phyloP scores from a whole-genome alignment of 1,140 invertebrate genomes.

The Berghia stephanieae region DNA sequence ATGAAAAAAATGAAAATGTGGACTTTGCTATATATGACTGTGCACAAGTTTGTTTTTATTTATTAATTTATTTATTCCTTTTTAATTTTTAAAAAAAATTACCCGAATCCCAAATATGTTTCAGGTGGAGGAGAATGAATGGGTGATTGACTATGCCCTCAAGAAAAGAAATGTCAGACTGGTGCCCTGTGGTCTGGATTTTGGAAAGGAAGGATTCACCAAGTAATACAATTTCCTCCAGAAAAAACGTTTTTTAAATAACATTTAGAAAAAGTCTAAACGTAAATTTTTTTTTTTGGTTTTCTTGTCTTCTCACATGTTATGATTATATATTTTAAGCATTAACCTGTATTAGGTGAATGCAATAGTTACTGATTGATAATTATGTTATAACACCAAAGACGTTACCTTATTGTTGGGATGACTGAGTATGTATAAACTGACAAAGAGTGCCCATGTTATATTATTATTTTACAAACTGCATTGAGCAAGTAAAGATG shows the following conservation, averaged over 20 bases:
- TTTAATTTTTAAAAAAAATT: neutral
- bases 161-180: conserved; percentile 93
- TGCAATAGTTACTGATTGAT: too few relatives aligned
- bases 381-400: too few relatives aligned
- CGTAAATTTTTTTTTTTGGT: too few relatives aligned
- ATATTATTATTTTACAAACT: too few relatives aligned
- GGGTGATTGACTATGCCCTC: conserved; percentile 94
- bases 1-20: conserved; percentile 11
- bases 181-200: conserved; percentile 91
- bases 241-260: too few relatives aligned
- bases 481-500: too few relatives aligned
- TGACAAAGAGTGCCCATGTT: too few relatives aligned
- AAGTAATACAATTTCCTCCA: conserved; percentile 78
- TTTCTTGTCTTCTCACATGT: neutral
- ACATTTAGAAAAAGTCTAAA: too few relatives aligned
- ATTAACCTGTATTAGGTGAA: neutral
- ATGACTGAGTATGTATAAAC: too few relatives aligned
- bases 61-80: neutral
- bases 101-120: neutral
- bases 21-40: neutral
- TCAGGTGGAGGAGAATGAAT: conserved; percentile 96
- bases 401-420: too few relatives aligned
- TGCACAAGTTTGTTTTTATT: neutral
- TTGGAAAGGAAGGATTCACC: conserved; percentile 94
- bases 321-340: neutral